Evolutionary conservation across 2,797 vertebrate species (phyloP), one percentile per base, ranked within the genome.

Genomic region (Gobionotothen gibberifrons): DNA sequence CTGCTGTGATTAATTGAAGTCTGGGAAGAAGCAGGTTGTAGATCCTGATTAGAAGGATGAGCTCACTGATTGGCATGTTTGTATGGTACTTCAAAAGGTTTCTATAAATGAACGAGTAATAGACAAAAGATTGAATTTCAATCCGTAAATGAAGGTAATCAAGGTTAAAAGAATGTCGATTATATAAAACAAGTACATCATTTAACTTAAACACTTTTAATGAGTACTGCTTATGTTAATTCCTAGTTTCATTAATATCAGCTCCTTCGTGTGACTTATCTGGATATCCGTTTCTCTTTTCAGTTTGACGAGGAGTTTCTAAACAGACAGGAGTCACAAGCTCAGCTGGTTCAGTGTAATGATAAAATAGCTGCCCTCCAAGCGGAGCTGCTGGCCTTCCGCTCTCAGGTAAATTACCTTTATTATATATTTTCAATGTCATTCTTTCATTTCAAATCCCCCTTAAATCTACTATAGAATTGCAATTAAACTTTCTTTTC

Each of bases 221-320:
- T 5, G 0, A 72, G 47, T 42, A 39, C 8, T n/a, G 15, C 17
- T 19, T 36, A 29, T 29, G 6, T 71, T 73, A 42, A 60, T 76
- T 66, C 15, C 0, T 19, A 9, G 21, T 47, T 54, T 3, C 14
- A 65, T 63, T 14, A 62, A 6, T 46, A 57, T 42, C n/a, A 11
- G 1, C 36, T 39, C 63, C 69, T 60, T 15, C 22, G 55, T 72
- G 36, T 73, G 26, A 69, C 40, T 69, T 16, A 68, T 67, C n/a
- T 67, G 44, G 11, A 55, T 42, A 8, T 13, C 10, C 17, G 14
- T 78, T 76, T 73, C 48, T 82, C 59, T 65, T 64, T 90, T 19
- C 78, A 99, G 98, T 95, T 96, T 91, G 97, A 99, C 79, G 96
- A 98, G 87, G 97, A 99, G 92, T 96, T 97, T 90, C 85, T 96